Base-by-base conservation (phyloP, 92 coral and sea anemone genomes). In the Parazoanthus swiftii region DNA sequence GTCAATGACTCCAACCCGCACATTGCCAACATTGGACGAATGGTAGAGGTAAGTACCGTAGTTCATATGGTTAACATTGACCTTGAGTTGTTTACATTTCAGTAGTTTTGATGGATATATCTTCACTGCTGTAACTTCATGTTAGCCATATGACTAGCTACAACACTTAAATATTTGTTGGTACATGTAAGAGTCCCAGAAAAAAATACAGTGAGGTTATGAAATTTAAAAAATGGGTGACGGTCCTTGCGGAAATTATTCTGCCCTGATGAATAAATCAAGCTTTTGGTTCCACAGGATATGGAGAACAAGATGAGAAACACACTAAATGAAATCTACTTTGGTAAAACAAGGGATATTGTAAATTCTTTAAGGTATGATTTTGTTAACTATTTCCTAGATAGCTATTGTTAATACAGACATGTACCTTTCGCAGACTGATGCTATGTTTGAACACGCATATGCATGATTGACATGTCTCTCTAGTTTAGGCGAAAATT, bases 291-390 rank as follows among this genome's bases (percentile, higher is more conserved):
- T 88, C 54, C 79, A 4, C 71, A 97, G 99, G 98, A 95, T 71
- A 95, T 97, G 98, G 99, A 97, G 89, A 97, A 97, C 93, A 97
- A 97, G 93, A 97, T 97, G 99, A 90, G 99, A 84, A 95, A 97
- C 91, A 97, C 99, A 18, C 87, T 97, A 93, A 97, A 97, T 91
- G 98, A 97, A 88, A 97, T 97, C 54, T 97, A 97, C 94, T 97
- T 97, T 94, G 99, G 99, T 3, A 97, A 97, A 89, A 97, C 99
- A 77, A 95, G 68, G 89, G 99, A 97, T 88, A 97, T 97, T 82
- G 99, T 97, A 37, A 93, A 95, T 92, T 91, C 99, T 81, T 89
- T 97, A 91, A 94, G 99, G 99, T 97, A 77, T 3, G 29, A 39
- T 18, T 43, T 16, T 39, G 81, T 11, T 3, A 13, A 54, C 1